These are phyloP conservation scores for Arctocebus calabarensis DNA, from an alignment of 2,797 vertebrate genomes.

Conservation along the genomic window DNA sequence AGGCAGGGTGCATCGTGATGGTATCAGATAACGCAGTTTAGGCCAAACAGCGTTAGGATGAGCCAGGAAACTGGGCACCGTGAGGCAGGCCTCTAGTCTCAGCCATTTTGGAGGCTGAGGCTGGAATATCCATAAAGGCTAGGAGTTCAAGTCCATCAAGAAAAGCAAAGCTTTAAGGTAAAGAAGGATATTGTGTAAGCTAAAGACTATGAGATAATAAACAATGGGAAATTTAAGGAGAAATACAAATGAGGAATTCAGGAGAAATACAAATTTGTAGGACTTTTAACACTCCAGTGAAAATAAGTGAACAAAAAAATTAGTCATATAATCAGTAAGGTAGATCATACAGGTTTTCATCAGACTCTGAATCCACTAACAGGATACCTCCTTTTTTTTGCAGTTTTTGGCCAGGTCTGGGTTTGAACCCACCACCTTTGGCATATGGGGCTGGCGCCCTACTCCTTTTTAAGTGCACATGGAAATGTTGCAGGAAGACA, in stretches of 20 bases:
- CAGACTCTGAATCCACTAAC: neutral
- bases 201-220: neutral
- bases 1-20: neutral
- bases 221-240: neutral
- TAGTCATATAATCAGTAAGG: neutral
- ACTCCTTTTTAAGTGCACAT: conserved; percentile 17
- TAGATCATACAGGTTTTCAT: neutral
- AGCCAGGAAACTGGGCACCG: neutral
- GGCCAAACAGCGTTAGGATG: neutral
- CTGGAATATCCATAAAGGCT: neutral
- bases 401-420: too few relatives aligned
- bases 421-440: too few relatives aligned
- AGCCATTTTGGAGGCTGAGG: neutral
- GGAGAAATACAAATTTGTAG: neutral
- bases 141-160: neutral
- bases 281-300: neutral
- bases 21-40: neutral
- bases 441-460: too few relatives aligned
- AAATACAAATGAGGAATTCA: neutral
- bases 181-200: neutral
- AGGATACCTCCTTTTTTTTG: too few relatives aligned
- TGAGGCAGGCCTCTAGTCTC: neutral
- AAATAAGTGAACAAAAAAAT: neutral
- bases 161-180: neutral
- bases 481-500: too few relatives aligned